phyloP scores from a whole-genome alignment of 1,140 invertebrate genomes.

The Drosophila sturtevanti region DNA sequence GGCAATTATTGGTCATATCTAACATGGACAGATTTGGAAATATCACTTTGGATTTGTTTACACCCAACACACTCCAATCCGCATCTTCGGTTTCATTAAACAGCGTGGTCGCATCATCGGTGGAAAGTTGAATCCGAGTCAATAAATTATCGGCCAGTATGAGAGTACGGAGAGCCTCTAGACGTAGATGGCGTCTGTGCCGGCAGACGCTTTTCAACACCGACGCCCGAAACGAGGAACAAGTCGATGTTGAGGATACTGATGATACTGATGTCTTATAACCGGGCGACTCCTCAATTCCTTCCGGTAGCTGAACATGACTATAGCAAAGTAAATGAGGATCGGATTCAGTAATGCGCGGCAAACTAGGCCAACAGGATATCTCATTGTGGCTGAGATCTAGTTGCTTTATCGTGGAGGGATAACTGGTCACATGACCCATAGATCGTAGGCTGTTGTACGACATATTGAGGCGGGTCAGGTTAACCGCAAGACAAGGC shows the following conservation, averaged over 20 bases:
- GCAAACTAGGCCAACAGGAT: slow-evolving; percentile 92
- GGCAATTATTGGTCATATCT: slow-evolving; percentile 95
- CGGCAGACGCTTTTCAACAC: slow-evolving; percentile 91
- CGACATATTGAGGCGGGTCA: slow-evolving; percentile 94
- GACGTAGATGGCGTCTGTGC: slow-evolving; percentile 90
- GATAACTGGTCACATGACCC: slow-evolving; percentile 95
- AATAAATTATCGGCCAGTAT: slow-evolving; percentile 94
- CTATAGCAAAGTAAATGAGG: slow-evolving; percentile 86
- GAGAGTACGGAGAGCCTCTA: slow-evolving; percentile 81
- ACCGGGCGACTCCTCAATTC: slow-evolving; percentile 84
- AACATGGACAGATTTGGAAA: slow-evolving; percentile 98
- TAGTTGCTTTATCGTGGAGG: slow-evolving; percentile 93
- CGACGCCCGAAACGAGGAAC: slow-evolving; percentile 86
- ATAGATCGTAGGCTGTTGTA: slow-evolving; percentile 93
- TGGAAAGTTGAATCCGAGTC: slow-evolving; percentile 89
- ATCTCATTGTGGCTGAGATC: slow-evolving; percentile 97
- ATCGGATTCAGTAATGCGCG: slow-evolving; percentile 87
- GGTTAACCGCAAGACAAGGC: slow-evolving; percentile 92
- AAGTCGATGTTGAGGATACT: slow-evolving; percentile 28
- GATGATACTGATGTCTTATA: slow-evolving; percentile 52
- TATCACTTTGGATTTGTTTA: slow-evolving; percentile 88
- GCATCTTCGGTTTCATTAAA: slow-evolving; percentile 79
- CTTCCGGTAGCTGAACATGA: slow-evolving; percentile 67
- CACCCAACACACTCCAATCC: slow-evolving; percentile 81
- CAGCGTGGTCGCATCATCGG: slow-evolving; percentile 86